These are phyloP conservation scores for Tragelaphus strepsiceros DNA, from an alignment of 2,113 vertebrate genomes.

Conservation along the genomic window DNA sequence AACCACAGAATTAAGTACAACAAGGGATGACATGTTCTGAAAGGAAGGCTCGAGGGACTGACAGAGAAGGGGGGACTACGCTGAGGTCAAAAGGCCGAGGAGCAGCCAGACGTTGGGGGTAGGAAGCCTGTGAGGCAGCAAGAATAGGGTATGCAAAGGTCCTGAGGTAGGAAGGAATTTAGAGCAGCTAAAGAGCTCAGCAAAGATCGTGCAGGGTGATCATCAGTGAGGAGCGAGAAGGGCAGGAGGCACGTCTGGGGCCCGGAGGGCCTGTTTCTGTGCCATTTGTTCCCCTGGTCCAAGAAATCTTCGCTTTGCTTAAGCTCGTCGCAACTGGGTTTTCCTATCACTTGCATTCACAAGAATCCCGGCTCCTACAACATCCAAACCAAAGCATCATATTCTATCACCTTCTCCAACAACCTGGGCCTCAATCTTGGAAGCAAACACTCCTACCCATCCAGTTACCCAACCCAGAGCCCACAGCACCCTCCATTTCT, in stretches of 20 bases:
- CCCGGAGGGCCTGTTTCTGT: background rate
- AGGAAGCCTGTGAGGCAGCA: background rate
- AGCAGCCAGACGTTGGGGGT: background rate
- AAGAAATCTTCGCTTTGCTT: background rate
- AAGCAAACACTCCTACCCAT: background rate
- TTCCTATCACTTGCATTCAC: background rate
- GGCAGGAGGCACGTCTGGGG: background rate
- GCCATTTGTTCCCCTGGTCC: background rate
- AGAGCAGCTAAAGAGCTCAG: background rate
- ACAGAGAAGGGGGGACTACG: background rate
- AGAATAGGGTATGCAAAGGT: background rate
- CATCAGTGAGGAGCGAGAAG: background rate
- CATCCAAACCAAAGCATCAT: background rate
- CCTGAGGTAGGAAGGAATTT: background rate
- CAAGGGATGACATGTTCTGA: background rate
- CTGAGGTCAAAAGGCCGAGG: background rate
- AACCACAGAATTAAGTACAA: background rate
- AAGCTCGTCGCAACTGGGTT: background rate
- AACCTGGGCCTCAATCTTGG: background rate
- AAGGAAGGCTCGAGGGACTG: background rate
- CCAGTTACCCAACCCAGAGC: background rate
- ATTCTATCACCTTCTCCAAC: background rate
- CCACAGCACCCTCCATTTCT: too few species aligned
- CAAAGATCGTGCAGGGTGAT: background rate
- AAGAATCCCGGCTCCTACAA: background rate